Evolutionary conservation across 1,140 invertebrate genomes (phyloP).

Genomic region (Belonocnema kinseyi): DNA sequence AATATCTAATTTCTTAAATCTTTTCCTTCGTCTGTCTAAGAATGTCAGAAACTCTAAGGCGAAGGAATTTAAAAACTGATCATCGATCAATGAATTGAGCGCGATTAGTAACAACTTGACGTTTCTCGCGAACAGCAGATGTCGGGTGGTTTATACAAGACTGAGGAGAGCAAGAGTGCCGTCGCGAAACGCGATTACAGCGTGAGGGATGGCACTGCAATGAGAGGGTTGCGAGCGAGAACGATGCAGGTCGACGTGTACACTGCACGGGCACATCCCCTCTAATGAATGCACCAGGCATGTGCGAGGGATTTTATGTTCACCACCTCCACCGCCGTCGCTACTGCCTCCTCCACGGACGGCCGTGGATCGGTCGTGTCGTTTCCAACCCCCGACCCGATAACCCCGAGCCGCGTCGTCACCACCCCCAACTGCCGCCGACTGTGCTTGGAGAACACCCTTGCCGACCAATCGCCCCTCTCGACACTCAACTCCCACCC

Average conservation of each 20-base stretch:
- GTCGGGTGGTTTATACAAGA: too few species aligned
- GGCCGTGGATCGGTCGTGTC: conserved; percentile 44
- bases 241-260: conserved; percentile 68
- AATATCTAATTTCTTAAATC: neutral
- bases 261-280: conserved; percentile 72
- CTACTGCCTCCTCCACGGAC: conserved; percentile 39
- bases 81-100: too few species aligned
- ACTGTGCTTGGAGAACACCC: conserved; percentile 47
- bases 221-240: conserved; percentile 33
- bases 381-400: conserved; percentile 47
- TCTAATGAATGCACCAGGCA: conserved; percentile 75
- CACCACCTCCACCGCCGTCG: conserved; percentile 67
- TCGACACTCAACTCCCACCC: conserved; percentile 40
- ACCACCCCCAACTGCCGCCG: conserved; percentile 67
- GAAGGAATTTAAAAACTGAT: neutral
- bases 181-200: conserved; percentile 35
- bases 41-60: conserved; percentile 34
- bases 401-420: conserved; percentile 58
- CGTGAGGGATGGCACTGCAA: conserved; percentile 21
- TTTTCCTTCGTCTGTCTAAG: conserved; percentile 14
- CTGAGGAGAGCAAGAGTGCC: neutral
- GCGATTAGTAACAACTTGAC: too few species aligned
- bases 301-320: conserved; percentile 76
- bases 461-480: conserved; percentile 49
- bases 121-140: too few species aligned